Evolutionary conservation across 2,797 vertebrate genomes (phyloP).

Genomic region (Neoniphon sammara): DNA sequence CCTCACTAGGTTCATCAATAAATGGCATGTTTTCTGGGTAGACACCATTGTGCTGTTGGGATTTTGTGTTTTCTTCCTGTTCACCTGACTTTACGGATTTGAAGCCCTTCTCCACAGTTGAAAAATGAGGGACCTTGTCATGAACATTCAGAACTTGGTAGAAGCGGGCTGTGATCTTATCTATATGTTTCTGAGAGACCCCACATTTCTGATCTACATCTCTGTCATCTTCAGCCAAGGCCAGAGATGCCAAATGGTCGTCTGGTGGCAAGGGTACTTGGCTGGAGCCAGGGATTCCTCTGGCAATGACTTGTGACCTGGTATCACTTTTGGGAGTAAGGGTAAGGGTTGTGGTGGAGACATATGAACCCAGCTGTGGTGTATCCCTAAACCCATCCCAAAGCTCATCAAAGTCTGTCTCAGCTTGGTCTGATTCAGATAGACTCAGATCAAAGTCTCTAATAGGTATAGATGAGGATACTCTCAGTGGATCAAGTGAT

Average conservation of each 20-base stretch:
- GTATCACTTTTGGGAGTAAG: conserved; percentile 26
- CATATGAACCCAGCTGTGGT: conserved; percentile 23
- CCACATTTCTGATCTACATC: conserved; percentile 37
- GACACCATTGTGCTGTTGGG: conserved; percentile 16
- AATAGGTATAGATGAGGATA: conserved; percentile 58
- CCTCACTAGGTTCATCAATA: conserved; percentile 69
- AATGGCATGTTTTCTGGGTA: conserved; percentile 59
- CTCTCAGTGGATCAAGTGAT: conserved; percentile 44
- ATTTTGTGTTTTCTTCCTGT: conserved; percentile 45
- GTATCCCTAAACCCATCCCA: conserved; percentile 47
- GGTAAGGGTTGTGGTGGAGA: conserved; percentile 7
- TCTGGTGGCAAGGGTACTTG: conserved; percentile 16
- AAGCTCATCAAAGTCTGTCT: conserved; percentile 74
- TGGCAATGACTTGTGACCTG: conserved; percentile 28
- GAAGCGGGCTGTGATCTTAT: conserved; percentile 39
- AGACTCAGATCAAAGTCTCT: conserved; percentile 71
- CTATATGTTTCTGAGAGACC: conserved; percentile 36
- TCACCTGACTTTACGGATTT: conserved; percentile 45
- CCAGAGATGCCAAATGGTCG: conserved; percentile 43
- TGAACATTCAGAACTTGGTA: conserved; percentile 16
- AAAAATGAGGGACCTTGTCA: conserved; percentile 28
- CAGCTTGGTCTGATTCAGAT: conserved; percentile 74
- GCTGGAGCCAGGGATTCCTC: conserved; percentile 25
- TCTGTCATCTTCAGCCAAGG: conserved; percentile 61
- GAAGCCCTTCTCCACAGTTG: conserved; percentile 29